Evolutionary conservation across 2,797 vertebrate genomes (phyloP).

Genomic region (Hydrophis major): DNA sequence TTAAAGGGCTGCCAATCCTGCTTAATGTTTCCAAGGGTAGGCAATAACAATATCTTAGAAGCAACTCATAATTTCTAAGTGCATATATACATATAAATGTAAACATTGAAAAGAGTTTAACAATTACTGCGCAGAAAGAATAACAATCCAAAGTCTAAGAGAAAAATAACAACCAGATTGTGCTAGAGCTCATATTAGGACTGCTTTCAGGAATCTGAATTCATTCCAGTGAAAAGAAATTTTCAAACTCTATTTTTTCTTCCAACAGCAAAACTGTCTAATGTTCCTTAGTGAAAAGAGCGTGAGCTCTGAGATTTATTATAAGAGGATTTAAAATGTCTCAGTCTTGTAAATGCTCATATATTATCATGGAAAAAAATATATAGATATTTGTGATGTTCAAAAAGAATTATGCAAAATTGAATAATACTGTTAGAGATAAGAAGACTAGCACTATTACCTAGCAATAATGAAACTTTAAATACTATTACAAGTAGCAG

Average conservation of each 20-base stretch:
- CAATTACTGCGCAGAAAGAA: neutral
- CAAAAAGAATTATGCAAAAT: neutral
- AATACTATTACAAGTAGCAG: neutral
- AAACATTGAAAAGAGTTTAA: neutral
- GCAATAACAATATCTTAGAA: neutral
- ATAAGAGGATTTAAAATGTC: slow-evolving; percentile 5
- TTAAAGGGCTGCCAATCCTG: neutral
- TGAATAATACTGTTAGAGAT: neutral
- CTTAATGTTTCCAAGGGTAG: neutral
- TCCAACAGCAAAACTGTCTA: neutral
- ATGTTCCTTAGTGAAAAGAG: slow-evolving; percentile 3
- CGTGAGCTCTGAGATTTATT: neutral
- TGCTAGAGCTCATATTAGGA: neutral
- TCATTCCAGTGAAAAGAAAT: neutral
- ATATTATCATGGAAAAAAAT: neutral
- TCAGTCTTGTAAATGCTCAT: neutral
- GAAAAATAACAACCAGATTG: neutral
- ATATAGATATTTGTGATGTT: neutral
- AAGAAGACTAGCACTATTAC: neutral
- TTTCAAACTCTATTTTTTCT: neutral
- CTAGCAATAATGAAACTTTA: neutral
- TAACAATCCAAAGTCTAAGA: fast-evolving
- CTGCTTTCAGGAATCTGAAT: slow-evolving; percentile 18
- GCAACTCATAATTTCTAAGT: neutral
- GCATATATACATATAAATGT: neutral